Conservation (phyloP, 2,797 vertebrate genomes). For the Paguma larvata region DNA sequence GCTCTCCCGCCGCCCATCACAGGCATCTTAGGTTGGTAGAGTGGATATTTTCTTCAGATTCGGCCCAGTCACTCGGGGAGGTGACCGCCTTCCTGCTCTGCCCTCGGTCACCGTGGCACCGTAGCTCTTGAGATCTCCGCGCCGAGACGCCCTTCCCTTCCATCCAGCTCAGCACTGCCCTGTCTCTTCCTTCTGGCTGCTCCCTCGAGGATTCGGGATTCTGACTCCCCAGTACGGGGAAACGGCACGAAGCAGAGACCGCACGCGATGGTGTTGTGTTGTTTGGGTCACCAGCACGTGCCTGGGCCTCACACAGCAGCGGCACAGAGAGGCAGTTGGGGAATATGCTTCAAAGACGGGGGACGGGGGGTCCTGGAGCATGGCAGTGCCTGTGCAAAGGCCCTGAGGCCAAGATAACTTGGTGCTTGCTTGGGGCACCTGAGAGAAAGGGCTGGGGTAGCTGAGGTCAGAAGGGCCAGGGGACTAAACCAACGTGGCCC, state of each 20-base stretch:
- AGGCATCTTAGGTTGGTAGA: too few species aligned
- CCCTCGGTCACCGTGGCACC: rapidly evolving
- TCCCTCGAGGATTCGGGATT: neutral
- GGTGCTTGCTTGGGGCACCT: too few species aligned
- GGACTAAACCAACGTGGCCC: rapidly evolving
- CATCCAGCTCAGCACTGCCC: neutral
- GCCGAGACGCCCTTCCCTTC: neutral
- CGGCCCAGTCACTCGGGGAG: neutral
- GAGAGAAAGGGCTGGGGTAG: neutral
- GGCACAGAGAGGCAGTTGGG: rapidly evolving
- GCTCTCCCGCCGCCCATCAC: neutral
- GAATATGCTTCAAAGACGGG: too few species aligned
- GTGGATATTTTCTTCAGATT: rapidly evolving
- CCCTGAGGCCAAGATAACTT: neutral
- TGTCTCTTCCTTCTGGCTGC: neutral
- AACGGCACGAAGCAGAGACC: neutral
- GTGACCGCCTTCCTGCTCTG: rapidly evolving
- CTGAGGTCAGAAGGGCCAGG: neutral
- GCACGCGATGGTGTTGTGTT: neutral
- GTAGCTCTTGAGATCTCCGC: too few species aligned
- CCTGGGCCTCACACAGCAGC: too few species aligned
- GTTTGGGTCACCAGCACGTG: rapidly evolving
- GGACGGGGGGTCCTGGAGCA: too few species aligned
- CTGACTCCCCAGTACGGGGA: neutral
- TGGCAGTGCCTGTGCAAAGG: neutral